Base-by-base conservation (phyloP, 2,888 invertebrate species). In the Frankliniella intonsa region DNA sequence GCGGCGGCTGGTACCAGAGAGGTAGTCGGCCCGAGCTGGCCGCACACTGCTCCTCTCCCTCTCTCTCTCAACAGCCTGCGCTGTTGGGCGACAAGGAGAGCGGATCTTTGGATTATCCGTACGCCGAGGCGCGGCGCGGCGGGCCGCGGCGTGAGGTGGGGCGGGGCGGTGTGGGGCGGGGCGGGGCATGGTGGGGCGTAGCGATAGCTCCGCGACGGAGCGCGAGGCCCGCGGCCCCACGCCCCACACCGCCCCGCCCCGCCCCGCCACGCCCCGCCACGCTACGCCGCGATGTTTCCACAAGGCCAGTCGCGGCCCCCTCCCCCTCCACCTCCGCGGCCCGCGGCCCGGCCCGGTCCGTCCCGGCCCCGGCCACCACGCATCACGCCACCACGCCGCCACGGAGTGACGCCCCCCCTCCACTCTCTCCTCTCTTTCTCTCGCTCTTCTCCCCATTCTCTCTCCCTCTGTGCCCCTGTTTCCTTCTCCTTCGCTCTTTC, bases 281-380 rank as follows among this genome's bases (percentile, higher is more conserved):
- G 62, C n/a, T 17, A 7, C 19, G 62, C 11, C 14, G 62, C 62
- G 62, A 10, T 62, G 62, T 62, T 62, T 62, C 62, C 62, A 62
- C 62, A 62, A 62, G 62, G 62, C 62, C 62, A 62, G 19, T 62
- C 69, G 25, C 69, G 22, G 11, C 25, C 25, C 25, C 25, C 69
- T 8, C 69, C 25, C 25, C 25, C 69, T 25, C 25, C 19, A 1
- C 12, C 69, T 10, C 69, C 25, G 8, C 55, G 2, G 14, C 69
- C 22, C 69, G n/a, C 69, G n/a, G n/a, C n/a, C n/a, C n/a, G n/a
- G n/a, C n/a, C 22, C 22, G 5, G 22, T 65, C n/a, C 10, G 17
- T n/a, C n/a, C n/a, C n/a, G n/a, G n/a, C 69, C 19, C 3, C 69
- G 22, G 22, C 69, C n/a, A n/a, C 69, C 22, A n/a, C 89, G 89